Evolutionary conservation across 2,888 invertebrate species (phyloP), one percentile per base, ranked within the genome.

Genomic region (Lepidocyrtinus sp.): DNA sequence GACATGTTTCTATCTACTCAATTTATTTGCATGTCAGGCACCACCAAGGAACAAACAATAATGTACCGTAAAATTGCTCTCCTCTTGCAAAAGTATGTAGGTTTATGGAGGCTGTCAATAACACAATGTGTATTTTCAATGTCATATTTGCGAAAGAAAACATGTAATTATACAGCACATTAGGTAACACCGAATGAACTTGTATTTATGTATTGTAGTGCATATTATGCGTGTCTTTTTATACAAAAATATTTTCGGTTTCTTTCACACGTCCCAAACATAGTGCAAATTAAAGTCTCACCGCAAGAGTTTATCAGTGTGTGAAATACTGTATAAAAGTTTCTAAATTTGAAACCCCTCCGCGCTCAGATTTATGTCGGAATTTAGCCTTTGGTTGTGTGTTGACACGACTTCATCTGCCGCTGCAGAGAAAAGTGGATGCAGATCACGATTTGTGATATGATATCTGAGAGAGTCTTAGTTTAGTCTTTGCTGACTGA

Each of bases 61-160:
- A 65, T 74, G 65, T 80, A 80, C 79, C 79, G 79, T 80, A 78
- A 69, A 72, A 74, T n/a, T 73, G 79, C 69, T 74, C 79, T 69
- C 69, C 74, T 50, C 75, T 24, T 21, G 25, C 45, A 64, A 25
- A 22, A n/a, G 55, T 55, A 74, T 69, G 55, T 69, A 79, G 68
- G 74, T 74, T 59, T 69, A 69, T 24, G 63, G 55, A 27, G 7
- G 59, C 69, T 79, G 73, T 79, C 69, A 79, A 74, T 79, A 79
- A 79, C 64, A 69, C 36, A 55, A 55, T 55, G n/a, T n/a, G n/a
- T 46, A 74, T 74, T 73, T 79, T 69, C 79, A 79, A 73, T 79
- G 78, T 27, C 78, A 78, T 71, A n/a, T 62, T n/a, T 61, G 46
- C 46, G 19, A 45, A 17, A 45, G 2, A 65, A 65, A 2, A 24